Evolutionary conservation across 1,140 invertebrate species (phyloP), one percentile per base, ranked within the genome.

Genomic region (Hycleus phaleratus): DNA sequence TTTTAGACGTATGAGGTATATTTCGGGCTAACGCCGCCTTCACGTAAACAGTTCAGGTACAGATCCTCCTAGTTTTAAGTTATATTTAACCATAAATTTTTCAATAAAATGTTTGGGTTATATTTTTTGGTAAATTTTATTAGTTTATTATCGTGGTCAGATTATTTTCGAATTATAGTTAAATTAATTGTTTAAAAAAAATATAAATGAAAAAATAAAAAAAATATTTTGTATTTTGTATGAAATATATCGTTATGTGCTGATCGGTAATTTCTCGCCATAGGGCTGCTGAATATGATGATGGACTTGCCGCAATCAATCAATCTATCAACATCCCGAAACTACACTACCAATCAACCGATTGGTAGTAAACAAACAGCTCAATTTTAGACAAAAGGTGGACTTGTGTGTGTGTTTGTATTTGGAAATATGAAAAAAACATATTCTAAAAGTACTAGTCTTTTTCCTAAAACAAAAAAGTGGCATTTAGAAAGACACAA

Each of bases 1-100:
- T 73, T 73, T 73, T 73, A 73, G 72, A 73, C 66, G 68, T 72
- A 67, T 72, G 71, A 72, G 72, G 67, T 73, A 60, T 69, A 72
- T 68, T 67, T 72, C 69, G 68, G 72, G 70, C 70, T 72, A 68
- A 67, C 71, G 71, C 63, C 72, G 68, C 61, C 71, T 68, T 68
- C 69, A 64, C 67, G 61, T 66, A 56, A 62, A 58, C 62, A 64
- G 68, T 64, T 60, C 72, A 73, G 72, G 72, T 73, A 73, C 71
- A 68, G 69, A 71, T 60, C 55, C 58, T 60, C 61, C 58, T 63
- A 67, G 62, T 59, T 62, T 67, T 69, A 66, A 73, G 64, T 68
- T 67, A 59, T 46, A 40, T 32, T 32, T 32, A 32, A 32, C 32
- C 32, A 32, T 32, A 32, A 32, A 32, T 32, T 32, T 32, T 32